phyloP scores from a whole-genome alignment of 1,140 invertebrate genomes.

The Drosophila chauvacae region DNA sequence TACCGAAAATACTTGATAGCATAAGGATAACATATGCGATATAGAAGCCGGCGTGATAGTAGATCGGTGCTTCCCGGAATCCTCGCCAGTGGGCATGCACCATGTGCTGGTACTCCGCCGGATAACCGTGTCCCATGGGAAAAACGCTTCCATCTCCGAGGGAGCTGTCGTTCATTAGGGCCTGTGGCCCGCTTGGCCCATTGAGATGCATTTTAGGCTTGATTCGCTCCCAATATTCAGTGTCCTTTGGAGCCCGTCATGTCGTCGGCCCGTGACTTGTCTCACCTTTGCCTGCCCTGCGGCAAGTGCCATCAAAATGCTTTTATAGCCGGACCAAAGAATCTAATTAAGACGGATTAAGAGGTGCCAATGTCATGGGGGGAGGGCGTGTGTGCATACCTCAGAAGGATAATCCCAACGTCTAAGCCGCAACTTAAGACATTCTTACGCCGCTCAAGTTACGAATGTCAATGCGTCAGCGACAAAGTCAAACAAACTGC shows the following conservation, averaged over 20 bases:
- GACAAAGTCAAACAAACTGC: neutral
- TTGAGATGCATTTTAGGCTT: slow-evolving; percentile 56
- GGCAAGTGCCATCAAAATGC: slow-evolving; percentile 24
- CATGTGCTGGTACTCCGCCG: slow-evolving; percentile 88
- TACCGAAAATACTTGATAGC: slow-evolving; percentile 89
- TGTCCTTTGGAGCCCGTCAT: slow-evolving; percentile 35
- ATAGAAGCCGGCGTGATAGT: slow-evolving; percentile 90
- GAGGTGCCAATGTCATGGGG: slow-evolving; percentile 17
- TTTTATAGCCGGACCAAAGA: slow-evolving; percentile 65
- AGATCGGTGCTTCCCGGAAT: slow-evolving; percentile 89
- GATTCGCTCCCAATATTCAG: neutral
- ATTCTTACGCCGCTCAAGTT: slow-evolving; percentile 53
- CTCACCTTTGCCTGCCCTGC: slow-evolving; percentile 55
- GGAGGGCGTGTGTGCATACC: slow-evolving; percentile 25
- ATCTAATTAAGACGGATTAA: slow-evolving; percentile 73
- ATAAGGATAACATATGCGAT: slow-evolving; percentile 90
- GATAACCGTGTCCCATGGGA: slow-evolving; percentile 89
- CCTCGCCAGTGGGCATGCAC: slow-evolving; percentile 90
- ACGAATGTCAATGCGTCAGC: slow-evolving; percentile 22
- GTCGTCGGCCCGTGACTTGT: slow-evolving; percentile 26
- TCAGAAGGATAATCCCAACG: slow-evolving; percentile 48
- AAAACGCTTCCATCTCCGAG: slow-evolving; percentile 48
- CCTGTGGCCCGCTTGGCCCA: slow-evolving; percentile 54
- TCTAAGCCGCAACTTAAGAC: slow-evolving; percentile 63
- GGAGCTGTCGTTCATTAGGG: slow-evolving; percentile 51